These are phyloP conservation scores for Sialis lutaria DNA, from an alignment of 2,888 invertebrate genomes.

Conservation along the genomic window DNA sequence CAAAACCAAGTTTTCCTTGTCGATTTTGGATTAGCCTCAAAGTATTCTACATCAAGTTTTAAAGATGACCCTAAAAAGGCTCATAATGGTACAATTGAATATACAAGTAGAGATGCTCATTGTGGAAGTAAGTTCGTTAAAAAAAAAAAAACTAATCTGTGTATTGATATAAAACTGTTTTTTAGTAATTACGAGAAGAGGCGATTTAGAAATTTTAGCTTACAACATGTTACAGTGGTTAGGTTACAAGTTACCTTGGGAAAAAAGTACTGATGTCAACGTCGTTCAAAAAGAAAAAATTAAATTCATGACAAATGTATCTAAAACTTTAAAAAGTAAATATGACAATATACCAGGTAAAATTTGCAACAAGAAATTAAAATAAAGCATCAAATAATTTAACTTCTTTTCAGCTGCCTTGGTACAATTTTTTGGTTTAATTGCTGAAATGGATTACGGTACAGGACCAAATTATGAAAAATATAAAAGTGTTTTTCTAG, in stretches of 20 bases:
- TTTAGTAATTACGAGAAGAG: slow-evolving; percentile 62
- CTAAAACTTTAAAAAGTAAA: slow-evolving; percentile 25
- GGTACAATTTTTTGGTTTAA: slow-evolving; percentile 45
- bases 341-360: slow-evolving; percentile 25
- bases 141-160: neutral
- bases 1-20: slow-evolving; percentile 68
- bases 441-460: slow-evolving; percentile 48
- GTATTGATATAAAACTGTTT: slow-evolving; percentile 6
- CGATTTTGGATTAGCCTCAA: slow-evolving; percentile 82
- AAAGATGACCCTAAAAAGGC: slow-evolving; percentile 81
- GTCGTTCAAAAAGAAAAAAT: slow-evolving; percentile 53
- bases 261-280: slow-evolving; percentile 40
- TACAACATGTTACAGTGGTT: slow-evolving; percentile 92
- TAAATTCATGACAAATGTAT: slow-evolving; percentile 40
- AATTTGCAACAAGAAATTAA: slow-evolving; percentile 9
- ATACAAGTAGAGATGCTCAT: slow-evolving; percentile 92
- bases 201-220: slow-evolving; percentile 85
- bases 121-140: slow-evolving; percentile 44
- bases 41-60: slow-evolving; percentile 58
- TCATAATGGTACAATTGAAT: slow-evolving; percentile 95
- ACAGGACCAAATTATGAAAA: slow-evolving; percentile 57
- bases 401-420: slow-evolving; percentile 34
- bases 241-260: slow-evolving; percentile 72
- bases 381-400: neutral
- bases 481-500: slow-evolving; percentile 44